These are phyloP conservation scores for Drusus annulatus DNA, from an alignment of 1,140 invertebrate species.

Conservation along the genomic window DNA sequence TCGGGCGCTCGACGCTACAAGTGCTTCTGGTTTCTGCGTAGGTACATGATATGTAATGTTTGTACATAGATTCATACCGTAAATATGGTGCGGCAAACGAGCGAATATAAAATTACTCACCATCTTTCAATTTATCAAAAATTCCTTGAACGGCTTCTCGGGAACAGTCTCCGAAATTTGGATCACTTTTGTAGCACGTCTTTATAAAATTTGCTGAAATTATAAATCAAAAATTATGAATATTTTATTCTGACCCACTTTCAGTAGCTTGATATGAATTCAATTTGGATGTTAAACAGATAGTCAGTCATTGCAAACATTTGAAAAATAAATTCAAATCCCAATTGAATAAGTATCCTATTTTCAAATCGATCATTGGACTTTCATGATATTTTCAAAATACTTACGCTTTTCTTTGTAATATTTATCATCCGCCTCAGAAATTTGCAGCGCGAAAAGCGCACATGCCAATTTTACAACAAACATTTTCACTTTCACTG, in stretches of 20 bases:
- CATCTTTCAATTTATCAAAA: conserved; percentile 74
- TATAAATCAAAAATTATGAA: not conserved
- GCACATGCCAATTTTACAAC: not conserved
- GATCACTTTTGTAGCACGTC: conserved; percentile 76
- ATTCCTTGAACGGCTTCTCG: conserved; percentile 75
- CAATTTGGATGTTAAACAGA: too few relatives aligned
- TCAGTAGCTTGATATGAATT: too few relatives aligned
- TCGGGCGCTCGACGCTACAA: too few relatives aligned
- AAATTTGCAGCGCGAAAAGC: conserved; percentile 7
- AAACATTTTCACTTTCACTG: conserved; percentile 41
- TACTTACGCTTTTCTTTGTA: conserved; percentile 56
- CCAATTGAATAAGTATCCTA: too few relatives aligned
- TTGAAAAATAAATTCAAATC: too few relatives aligned
- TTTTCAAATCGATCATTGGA: too few relatives aligned
- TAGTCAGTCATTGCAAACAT: too few relatives aligned
- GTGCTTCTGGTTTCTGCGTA: too few relatives aligned
- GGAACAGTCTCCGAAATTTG: conserved; percentile 76
- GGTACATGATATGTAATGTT: too few relatives aligned
- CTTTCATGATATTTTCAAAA: too few relatives aligned
- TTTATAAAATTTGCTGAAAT: conserved; percentile 75
- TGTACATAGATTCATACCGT: too few relatives aligned
- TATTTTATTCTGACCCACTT: not conserved
- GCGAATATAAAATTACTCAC: conserved; percentile 56
- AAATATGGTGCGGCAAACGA: not conserved
- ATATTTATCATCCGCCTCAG: conserved; percentile 40